phyloP scores from a whole-genome alignment of 1,140 invertebrate genomes.

The Drosophila carrolli region DNA sequence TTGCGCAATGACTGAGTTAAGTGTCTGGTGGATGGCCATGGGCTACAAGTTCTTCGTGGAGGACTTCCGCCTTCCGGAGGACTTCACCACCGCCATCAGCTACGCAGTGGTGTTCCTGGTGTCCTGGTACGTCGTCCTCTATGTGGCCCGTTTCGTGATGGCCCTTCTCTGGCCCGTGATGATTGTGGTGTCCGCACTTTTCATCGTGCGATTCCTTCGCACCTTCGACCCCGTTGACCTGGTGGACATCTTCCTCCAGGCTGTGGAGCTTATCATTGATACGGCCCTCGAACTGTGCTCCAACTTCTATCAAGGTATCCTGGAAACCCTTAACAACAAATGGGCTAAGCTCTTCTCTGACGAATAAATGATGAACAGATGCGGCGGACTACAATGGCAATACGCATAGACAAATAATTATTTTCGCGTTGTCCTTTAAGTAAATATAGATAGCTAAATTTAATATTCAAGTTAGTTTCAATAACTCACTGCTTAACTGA shows the following conservation, averaged over 20 bases:
- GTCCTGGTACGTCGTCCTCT: not conserved
- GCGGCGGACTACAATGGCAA: no score
- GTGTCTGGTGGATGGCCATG: not conserved
- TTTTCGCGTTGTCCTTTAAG: no score
- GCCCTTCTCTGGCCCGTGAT: not conserved
- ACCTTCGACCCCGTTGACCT: not conserved
- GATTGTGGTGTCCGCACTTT: not conserved
- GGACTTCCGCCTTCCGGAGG: not conserved
- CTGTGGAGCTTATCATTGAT: no score
- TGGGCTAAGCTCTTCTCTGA: no score
- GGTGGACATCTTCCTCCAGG: not conserved
- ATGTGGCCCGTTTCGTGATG: not conserved
- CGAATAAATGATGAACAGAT: no score
- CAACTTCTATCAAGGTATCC: no score
- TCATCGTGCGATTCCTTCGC: not conserved
- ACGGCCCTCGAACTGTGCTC: no score
- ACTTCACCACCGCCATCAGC: not conserved
- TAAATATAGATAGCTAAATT: no score
- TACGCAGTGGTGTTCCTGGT: not conserved
- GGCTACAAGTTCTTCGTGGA: not conserved
- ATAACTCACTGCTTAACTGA: no score
- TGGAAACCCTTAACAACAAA: no score
- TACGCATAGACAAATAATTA: no score
- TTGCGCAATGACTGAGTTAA: not conserved
- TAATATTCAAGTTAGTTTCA: no score